Evolutionary conservation across 2,797 vertebrate genomes (phyloP).

Genomic region (Micromesistius poutassou): DNA sequence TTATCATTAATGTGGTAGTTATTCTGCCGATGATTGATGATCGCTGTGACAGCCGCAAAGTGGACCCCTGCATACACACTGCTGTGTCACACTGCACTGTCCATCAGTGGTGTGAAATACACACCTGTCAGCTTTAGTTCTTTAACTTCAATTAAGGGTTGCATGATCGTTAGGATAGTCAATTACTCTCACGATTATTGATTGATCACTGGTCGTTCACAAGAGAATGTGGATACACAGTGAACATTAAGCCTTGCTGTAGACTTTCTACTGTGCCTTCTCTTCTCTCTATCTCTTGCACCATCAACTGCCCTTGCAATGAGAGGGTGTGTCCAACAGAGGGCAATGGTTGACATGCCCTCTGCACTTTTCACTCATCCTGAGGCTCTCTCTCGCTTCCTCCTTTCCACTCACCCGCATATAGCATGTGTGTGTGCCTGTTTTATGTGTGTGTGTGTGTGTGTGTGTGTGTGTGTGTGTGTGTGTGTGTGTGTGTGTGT

Average conservation of each 20-base stretch:
- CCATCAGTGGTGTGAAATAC: neutral
- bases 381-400: neutral
- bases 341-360: constrained; percentile 37
- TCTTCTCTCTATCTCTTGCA: neutral
- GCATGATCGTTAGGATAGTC: neutral
- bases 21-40: neutral
- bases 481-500: neutral
- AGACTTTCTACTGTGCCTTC: neutral
- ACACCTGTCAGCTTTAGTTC: neutral
- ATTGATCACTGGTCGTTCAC: neutral
- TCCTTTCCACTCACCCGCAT: neutral
- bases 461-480: neutral
- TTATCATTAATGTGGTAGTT: neutral
- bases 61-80: neutral
- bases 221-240: neutral
- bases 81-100: neutral
- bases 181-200: neutral
- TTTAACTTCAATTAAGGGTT: neutral
- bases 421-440: neutral
- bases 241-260: neutral
- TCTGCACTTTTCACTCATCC: constrained; percentile 17
- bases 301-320: constrained; percentile 32
- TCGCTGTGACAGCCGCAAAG: neutral
- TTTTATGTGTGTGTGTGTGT: neutral
- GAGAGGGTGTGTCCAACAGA: constrained; percentile 54